These are phyloP conservation scores for Climacteris rufus DNA, from an alignment of 2,113 vertebrate species.

Conservation along the genomic window DNA sequence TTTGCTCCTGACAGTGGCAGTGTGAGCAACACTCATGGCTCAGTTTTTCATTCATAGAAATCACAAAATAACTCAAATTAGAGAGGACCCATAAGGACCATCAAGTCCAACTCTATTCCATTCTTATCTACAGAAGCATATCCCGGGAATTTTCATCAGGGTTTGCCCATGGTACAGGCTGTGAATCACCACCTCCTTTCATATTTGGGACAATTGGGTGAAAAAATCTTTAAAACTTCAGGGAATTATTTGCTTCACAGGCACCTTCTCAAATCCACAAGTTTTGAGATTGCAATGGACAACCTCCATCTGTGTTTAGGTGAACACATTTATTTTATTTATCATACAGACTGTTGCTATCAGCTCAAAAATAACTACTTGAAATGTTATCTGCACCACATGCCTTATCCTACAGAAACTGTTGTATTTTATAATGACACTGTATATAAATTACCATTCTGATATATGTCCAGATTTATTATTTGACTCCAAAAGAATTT, in stretches of 20 bases:
- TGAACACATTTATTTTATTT: constrained; percentile 2
- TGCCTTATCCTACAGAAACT: not conserved
- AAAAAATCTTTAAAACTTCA: not conserved
- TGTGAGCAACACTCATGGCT: not conserved
- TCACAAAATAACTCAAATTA: not conserved
- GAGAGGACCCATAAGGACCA: not conserved
- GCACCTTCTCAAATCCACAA: not conserved
- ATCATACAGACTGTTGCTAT: not conserved
- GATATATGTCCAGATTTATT: not conserved
- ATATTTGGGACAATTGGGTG: not conserved
- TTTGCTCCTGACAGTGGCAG: not conserved
- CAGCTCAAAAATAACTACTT: not conserved
- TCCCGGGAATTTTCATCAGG: not conserved
- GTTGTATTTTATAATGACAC: not conserved
- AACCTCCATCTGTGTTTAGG: not conserved
- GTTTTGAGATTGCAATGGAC: not conserved
- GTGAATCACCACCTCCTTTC: not conserved
- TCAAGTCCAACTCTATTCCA: not conserved
- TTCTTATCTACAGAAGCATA: not conserved
- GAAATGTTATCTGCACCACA: not conserved
- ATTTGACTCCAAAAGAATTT: not conserved
- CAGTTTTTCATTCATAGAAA: not conserved
- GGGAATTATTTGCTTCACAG: not conserved
- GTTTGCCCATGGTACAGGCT: not conserved
- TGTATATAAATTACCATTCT: not conserved